phyloP scores from a whole-genome alignment of 2,113 vertebrate species.

The Rhinopomastus cyanomelas region DNA sequence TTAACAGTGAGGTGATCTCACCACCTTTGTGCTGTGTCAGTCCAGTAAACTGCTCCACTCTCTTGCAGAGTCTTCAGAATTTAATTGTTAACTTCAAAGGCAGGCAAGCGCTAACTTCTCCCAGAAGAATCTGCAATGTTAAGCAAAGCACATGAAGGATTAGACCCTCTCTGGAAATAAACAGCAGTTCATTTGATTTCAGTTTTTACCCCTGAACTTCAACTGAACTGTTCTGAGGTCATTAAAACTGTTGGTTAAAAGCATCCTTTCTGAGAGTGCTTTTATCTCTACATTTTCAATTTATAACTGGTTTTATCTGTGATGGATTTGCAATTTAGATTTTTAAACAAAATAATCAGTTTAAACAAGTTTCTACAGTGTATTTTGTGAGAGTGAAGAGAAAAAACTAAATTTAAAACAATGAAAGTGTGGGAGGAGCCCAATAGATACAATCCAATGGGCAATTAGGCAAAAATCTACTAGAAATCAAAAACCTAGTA shows the following conservation, averaged over 20 bases:
- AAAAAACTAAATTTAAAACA: neutral
- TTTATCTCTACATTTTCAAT: neutral
- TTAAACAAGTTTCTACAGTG: neutral
- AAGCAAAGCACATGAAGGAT: neutral
- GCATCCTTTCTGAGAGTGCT: neutral
- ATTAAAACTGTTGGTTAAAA: neutral
- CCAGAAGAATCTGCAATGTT: neutral
- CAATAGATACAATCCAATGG: neutral
- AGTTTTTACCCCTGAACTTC: neutral
- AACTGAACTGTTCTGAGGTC: neutral
- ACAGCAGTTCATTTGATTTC: neutral
- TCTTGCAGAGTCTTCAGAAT: neutral
- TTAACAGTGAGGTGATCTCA: neutral
- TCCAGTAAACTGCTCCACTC: neutral
- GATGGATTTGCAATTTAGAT: neutral
- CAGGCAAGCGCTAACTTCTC: neutral
- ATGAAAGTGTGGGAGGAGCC: neutral
- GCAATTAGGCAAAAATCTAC: neutral
- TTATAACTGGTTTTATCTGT: neutral
- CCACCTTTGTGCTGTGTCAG: neutral
- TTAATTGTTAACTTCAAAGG: neutral
- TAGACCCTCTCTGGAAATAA: constrained; percentile 1
- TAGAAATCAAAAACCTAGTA: neutral
- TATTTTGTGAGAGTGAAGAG: neutral
- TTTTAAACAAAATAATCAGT: neutral